Percentiles rank a stretch among this genome's conserved stretches.
These are phyloP conservation scores for Zonotrichia leucophrys DNA, from an alignment of 2,113 vertebrate genomes.

Conservation along the genomic window DNA sequence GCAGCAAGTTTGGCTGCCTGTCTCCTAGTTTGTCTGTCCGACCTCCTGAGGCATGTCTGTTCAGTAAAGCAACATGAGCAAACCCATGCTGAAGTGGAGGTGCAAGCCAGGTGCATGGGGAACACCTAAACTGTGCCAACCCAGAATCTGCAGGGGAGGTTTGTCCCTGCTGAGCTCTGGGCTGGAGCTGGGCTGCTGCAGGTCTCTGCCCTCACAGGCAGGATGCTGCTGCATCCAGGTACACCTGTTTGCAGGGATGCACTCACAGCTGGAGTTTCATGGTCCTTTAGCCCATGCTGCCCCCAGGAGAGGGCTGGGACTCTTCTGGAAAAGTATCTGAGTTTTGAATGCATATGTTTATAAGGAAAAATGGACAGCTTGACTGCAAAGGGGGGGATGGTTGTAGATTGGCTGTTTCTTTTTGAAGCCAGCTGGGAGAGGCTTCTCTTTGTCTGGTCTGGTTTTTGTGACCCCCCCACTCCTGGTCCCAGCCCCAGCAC, in stretches of 20 bases:
- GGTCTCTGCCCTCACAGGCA: background rate
- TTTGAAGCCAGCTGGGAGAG: background rate
- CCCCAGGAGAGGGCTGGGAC: background rate
- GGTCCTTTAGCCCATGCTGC: background rate
- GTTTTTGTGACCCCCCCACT: background rate
- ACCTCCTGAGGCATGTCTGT: background rate
- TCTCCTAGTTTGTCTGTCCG: rapidly evolving
- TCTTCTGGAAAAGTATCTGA: background rate
- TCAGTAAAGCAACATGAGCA: background rate
- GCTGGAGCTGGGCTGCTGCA: background rate
- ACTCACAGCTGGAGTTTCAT: background rate
- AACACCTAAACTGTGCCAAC: background rate
- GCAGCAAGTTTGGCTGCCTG: background rate
- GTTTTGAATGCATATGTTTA: background rate
- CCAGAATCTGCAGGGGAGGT: background rate
- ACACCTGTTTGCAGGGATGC: background rate
- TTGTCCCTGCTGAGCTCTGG: background rate
- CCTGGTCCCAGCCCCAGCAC: background rate
- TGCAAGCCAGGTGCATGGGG: background rate
- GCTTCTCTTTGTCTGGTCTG: background rate
- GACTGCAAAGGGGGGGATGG: background rate
- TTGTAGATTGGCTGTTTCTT: background rate
- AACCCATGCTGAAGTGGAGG: background rate
- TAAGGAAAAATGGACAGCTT: background rate
- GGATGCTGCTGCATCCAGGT: background rate